A percentile compares a stretch with the other conserved stretches of the same genome.
Conservation (phyloP, 2,113 vertebrate species). For the Motacilla tschutschensis region DNA sequence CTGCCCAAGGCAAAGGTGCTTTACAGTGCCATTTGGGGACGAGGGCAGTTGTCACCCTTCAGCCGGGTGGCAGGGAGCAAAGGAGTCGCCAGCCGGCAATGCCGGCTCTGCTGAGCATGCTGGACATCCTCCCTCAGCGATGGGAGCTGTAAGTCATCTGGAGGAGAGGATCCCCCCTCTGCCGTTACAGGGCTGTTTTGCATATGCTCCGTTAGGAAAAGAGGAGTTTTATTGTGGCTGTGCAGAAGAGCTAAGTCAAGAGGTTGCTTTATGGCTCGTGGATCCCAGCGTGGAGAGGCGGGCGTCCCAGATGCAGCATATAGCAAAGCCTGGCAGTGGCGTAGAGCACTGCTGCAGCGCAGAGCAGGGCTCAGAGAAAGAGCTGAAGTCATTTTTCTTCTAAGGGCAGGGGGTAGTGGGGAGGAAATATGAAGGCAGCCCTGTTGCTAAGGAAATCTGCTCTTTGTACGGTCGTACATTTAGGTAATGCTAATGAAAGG, state of each 20-base stretch:
- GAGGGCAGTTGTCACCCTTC: background rate
- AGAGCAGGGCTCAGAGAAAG: background rate
- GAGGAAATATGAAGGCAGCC: conserved; percentile 61
- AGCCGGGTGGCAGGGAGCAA: background rate
- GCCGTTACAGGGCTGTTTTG: conserved; percentile 26
- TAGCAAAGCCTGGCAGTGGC: background rate
- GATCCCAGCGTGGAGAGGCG: background rate
- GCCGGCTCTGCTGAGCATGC: background rate
- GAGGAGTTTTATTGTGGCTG: conserved; percentile 44
- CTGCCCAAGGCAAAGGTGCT: background rate
- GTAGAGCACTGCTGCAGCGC: background rate
- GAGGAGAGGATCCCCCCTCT: conserved; percentile 31
- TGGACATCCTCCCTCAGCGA: background rate
- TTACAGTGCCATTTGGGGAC: background rate
- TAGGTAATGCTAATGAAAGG: conserved; percentile 65
- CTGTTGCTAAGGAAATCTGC: conserved; percentile 64
- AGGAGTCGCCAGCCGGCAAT: background rate
- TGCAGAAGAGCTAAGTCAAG: conserved; percentile 54
- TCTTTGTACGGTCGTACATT: conserved; percentile 59
- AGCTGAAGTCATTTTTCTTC: conserved; percentile 62
- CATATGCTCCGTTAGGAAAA: conserved; percentile 37
- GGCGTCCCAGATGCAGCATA: conserved; percentile 44
- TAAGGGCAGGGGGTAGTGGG: conserved; percentile 63
- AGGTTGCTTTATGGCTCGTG: conserved; percentile 48
- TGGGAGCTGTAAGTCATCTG: conserved; percentile 36